A percentile compares a stretch with the other conserved stretches of the same genome.
Conservation (phyloP, 2,797 vertebrate species). For the Saxicola maurus region DNA sequence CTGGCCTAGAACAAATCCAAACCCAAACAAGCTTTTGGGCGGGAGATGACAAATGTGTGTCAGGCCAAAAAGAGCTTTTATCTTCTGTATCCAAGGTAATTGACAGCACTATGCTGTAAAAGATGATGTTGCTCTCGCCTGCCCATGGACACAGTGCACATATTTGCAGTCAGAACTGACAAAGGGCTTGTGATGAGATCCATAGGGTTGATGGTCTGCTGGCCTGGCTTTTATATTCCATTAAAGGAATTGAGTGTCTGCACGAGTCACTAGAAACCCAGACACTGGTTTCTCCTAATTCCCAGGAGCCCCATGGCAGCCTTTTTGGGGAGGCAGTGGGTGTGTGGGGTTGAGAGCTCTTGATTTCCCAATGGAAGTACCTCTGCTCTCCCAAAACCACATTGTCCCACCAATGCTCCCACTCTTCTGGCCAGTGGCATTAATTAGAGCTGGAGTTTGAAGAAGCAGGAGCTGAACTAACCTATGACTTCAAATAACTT, state of each 20-base stretch:
- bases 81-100: neutral
- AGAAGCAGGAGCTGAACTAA: neutral
- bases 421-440: neutral
- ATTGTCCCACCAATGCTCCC: neutral
- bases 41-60: neutral
- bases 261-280: fast-evolving
- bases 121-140: neutral
- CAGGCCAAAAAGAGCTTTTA: neutral
- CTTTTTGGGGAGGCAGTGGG: neutral
- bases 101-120: neutral
- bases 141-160: neutral
- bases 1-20: neutral
- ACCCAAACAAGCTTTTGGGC: neutral
- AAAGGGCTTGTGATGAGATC: neutral
- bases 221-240: neutral
- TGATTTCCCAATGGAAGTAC: neutral
- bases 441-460: neutral
- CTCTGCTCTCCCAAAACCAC: neutral
- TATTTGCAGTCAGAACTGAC: neutral
- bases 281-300: neutral
- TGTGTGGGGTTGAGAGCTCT: neutral
- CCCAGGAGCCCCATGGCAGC: neutral
- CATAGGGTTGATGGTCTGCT: fast-evolving
- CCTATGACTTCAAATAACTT: neutral
- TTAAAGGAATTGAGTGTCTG: neutral